A percentile compares a stretch with the other conserved stretches of the same genome.
Conservation (phyloP, 2,113 vertebrate species). For the Phrynosoma platyrhinos region DNA sequence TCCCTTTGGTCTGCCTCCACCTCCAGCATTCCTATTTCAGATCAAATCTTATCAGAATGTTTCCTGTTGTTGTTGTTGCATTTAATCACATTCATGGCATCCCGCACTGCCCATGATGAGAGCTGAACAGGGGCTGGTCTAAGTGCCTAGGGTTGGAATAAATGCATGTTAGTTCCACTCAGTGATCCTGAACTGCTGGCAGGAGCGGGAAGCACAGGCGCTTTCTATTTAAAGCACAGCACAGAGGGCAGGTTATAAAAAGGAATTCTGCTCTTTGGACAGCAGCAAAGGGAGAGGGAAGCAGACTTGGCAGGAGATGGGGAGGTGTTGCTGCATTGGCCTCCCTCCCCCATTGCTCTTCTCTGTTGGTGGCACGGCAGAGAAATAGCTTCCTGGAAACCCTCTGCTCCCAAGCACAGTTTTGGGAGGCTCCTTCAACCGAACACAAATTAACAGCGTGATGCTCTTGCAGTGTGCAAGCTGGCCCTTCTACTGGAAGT, state of each 20-base stretch:
- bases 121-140: conserved; percentile 33
- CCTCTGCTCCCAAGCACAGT: not conserved
- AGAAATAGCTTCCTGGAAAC: conserved; percentile 4
- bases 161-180: conserved; percentile 59
- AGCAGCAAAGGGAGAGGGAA: conserved; percentile 29
- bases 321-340: not conserved
- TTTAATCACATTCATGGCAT: not conserved
- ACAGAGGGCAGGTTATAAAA: conserved; percentile 54
- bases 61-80: no score
- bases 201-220: conserved; percentile 38
- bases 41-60: no score
- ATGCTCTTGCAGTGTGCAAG: not conserved
- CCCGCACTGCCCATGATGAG: conserved; percentile 12
- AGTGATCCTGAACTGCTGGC: conserved; percentile 56
- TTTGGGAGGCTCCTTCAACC: not conserved
- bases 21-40: not conserved
- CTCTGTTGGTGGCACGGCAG: conserved; percentile 16
- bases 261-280: conserved; percentile 32
- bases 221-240: conserved; percentile 53
- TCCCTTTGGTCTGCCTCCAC: not conserved
- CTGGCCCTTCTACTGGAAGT: not conserved
- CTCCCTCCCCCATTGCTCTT: not conserved
- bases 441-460: not conserved
- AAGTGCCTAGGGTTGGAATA: conserved; percentile 52
- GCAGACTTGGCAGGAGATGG: conserved; percentile 3